phyloP scores from a whole-genome alignment of 2,797 vertebrate genomes.

The Anolis apletophallus region DNA sequence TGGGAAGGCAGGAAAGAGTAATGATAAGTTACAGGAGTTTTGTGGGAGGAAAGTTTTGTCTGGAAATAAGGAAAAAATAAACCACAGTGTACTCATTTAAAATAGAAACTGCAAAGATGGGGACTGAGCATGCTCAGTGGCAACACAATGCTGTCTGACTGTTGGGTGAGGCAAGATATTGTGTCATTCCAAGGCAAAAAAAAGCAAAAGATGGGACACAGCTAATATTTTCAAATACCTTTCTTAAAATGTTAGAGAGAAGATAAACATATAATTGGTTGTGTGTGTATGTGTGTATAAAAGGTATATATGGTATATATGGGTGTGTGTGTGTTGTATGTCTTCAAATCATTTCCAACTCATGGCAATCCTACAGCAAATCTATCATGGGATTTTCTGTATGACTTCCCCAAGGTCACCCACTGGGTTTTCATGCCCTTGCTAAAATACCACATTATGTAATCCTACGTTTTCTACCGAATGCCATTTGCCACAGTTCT shows the following conservation, averaged over 20 bases:
- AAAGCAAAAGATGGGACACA: background rate
- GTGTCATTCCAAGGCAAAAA: background rate
- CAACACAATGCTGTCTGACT: background rate
- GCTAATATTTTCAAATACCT: background rate
- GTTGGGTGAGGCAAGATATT: background rate
- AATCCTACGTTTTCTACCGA: background rate
- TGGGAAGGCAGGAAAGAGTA: background rate
- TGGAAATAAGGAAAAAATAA: background rate
- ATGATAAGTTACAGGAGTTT: background rate
- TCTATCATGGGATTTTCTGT: too few species aligned
- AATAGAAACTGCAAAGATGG: background rate
- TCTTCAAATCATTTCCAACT: too few species aligned
- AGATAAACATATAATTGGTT: too few species aligned
- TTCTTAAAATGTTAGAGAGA: too few species aligned
- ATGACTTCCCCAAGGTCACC: too few species aligned
- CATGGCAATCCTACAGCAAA: too few species aligned
- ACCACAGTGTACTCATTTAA: background rate
- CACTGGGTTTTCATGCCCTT: background rate
- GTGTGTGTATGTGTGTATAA: too few species aligned
- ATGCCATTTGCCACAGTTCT: background rate
- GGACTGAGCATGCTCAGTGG: background rate
- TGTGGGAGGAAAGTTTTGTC: background rate
- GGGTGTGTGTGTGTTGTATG: too few species aligned
- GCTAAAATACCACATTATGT: too few species aligned
- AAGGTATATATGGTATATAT: too few species aligned